Conservation (phyloP, 2,888 invertebrate species). For the Drosophila peninsularis region DNA sequence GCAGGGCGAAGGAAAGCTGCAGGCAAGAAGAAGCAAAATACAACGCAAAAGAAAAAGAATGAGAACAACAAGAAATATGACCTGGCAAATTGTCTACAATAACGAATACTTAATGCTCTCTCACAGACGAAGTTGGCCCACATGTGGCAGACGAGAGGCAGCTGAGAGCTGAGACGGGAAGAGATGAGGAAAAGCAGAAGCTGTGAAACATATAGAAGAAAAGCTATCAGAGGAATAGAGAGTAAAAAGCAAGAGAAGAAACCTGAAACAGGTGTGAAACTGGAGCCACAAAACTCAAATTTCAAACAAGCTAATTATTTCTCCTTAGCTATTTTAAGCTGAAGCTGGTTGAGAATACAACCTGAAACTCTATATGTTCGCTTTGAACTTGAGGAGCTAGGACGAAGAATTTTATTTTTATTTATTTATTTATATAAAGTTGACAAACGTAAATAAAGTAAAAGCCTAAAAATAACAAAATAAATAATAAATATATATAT, state of each 20-base stretch:
- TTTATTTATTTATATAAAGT: too few species aligned
- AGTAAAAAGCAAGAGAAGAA: neutral
- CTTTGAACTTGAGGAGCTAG: too few species aligned
- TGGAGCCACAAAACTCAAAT: too few species aligned
- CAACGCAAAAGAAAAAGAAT: conserved; percentile 2
- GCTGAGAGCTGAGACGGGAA: conserved; percentile 8
- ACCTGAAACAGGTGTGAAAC: too few species aligned
- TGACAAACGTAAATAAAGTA: too few species aligned
- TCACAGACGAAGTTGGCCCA: neutral
- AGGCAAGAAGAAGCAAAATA: conserved; percentile 18
- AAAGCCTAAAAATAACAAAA: too few species aligned
- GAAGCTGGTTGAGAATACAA: neutral
- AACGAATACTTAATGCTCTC: conserved; percentile 47
- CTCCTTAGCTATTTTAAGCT: neutral
- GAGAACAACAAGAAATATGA: conserved; percentile 43
- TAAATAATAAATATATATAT: too few species aligned
- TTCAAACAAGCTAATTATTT: neutral
- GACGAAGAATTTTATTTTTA: too few species aligned
- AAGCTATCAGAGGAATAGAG: too few species aligned
- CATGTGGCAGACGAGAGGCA: neutral
- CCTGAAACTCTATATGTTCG: neutral
- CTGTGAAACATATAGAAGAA: too few species aligned
- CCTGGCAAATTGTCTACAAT: conserved; percentile 23
- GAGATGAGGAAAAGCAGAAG: neutral
- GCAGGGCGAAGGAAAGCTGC: conserved; percentile 47